Evolutionary conservation across 1,140 invertebrate species (phyloP).

Genomic region (Heliconius melpomene): DNA sequence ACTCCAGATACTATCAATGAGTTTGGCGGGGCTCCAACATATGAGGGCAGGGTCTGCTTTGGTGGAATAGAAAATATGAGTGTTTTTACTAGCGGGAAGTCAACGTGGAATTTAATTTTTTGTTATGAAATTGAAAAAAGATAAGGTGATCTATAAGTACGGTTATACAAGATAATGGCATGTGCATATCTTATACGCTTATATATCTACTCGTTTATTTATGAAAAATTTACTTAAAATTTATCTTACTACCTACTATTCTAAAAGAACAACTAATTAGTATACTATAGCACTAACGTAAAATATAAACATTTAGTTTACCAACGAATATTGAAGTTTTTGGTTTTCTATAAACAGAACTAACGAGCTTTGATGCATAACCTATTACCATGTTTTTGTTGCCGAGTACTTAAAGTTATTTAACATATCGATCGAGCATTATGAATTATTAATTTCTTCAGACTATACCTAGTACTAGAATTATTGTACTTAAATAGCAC

Average conservation of each 20-base stretch:
- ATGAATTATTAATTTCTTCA: slow-evolving; percentile 1
- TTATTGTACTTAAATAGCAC: background rate
- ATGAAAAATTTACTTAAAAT: background rate
- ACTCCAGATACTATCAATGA: slow-evolving; percentile 62
- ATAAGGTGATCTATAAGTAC: background rate
- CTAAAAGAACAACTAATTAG: slow-evolving; percentile 22
- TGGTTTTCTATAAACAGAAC: slow-evolving; percentile 19
- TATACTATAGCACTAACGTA: background rate
- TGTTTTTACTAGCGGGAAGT: slow-evolving; percentile 25
- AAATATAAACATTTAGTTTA: slow-evolving; percentile 15
- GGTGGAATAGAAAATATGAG: slow-evolving; percentile 16
- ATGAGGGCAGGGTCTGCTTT: slow-evolving; percentile 45
- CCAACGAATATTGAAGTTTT: slow-evolving; percentile 27
- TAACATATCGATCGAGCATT: background rate
- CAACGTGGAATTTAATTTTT: slow-evolving; percentile 33
- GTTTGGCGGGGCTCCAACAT: slow-evolving; percentile 60
- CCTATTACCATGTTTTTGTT: slow-evolving; percentile 21
- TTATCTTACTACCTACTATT: background rate
- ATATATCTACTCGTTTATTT: background rate
- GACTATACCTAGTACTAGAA: background rate
- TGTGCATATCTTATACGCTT: background rate
- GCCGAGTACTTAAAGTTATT: background rate
- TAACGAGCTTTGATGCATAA: slow-evolving; percentile 18
- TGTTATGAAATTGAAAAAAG: slow-evolving; percentile 27
- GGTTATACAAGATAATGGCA: no score